Evolutionary conservation across 1,140 invertebrate genomes (phyloP), one percentile per base, ranked within the genome.

Genomic region (Saxidomus purpurata): DNA sequence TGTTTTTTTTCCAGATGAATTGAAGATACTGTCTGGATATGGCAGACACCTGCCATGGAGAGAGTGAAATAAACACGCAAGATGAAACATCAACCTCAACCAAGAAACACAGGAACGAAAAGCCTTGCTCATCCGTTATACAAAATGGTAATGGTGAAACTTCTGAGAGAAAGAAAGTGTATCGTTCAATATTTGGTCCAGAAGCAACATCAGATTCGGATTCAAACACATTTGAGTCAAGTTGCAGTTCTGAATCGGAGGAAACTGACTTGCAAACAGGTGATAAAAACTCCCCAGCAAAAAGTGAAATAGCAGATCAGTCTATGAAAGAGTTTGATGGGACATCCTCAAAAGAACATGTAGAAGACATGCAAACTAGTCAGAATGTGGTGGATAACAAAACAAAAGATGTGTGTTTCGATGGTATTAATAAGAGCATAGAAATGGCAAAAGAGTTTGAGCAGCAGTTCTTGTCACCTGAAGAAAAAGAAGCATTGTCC

Each of bases 181-280:
- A 74, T 52, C 31, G 43, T 8, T 85, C 82, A 0, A 71, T 85
- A 49, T 85, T 85, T 85, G 43, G 61, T 13, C 43, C 61, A 52
- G 25, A 71, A 4, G 38, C 47, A 11, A 25, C 25, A 2, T 85
- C 82, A 2, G 74, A 79, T 3, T 79, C 67, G 22, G 67, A 28
- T 8, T 79, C 74, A 47, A 43, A 52, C 40, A 79, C 67, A 28
- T 31, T 38, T 4, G 34, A 38, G 22, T 40, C 67, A 36, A 63
- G 40, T 63, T 40, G 22, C 34, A 43, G 34, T 43, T 40, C 55
- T 1, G 38, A 36, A 8, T 25, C 25, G 9, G 25, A 59, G 9
- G 34, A 28, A 36, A 79, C 17, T 49, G 34, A 79, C 17, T 11
- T 6, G n/a, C 22, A 0, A 25, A 31, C 34, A 36, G 40, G 28